These are phyloP conservation scores for Drosophila formosana DNA, from an alignment of 2,888 invertebrate genomes.

Conservation along the genomic window DNA sequence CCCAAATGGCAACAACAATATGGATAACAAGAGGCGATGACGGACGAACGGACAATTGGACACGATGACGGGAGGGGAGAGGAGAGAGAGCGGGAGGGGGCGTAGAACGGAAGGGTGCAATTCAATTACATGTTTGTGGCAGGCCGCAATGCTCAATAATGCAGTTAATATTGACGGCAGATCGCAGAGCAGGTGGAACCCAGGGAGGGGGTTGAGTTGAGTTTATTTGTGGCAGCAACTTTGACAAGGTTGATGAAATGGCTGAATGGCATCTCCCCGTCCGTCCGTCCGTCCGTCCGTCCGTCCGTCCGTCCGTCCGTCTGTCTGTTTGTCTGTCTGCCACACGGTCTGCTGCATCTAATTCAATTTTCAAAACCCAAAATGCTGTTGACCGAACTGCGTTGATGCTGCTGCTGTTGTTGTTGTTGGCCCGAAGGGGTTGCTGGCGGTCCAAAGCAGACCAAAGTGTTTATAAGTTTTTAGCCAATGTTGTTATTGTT, in stretches of 20 bases:
- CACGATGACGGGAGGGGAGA: slow-evolving; percentile 22
- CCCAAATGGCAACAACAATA: slow-evolving; percentile 42
- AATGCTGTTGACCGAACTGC: slow-evolving; percentile 79
- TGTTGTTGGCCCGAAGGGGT: slow-evolving; percentile 53
- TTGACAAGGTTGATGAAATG: slow-evolving; percentile 62
- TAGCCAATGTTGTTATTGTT: slow-evolving; percentile 55
- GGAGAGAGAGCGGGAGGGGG: neutral
- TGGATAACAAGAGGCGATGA: slow-evolving; percentile 55
- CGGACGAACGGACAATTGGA: slow-evolving; percentile 46
- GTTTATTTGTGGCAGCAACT: slow-evolving; percentile 7
- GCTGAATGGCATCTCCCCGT: slow-evolving; percentile 22
- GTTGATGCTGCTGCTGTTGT: slow-evolving; percentile 47
- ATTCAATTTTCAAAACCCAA: slow-evolving; percentile 80
- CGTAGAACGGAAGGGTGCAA: slow-evolving; percentile 69
- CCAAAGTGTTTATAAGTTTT: slow-evolving; percentile 78
- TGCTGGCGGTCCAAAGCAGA: slow-evolving; percentile 24
- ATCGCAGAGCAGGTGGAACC: slow-evolving; percentile 12
- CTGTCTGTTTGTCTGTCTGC: slow-evolving; percentile 41
- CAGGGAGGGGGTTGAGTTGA: neutral
- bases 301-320: slow-evolving; percentile 5
- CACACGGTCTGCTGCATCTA: slow-evolving; percentile 80
- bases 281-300: neutral
- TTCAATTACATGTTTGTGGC: slow-evolving; percentile 80
- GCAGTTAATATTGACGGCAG: slow-evolving; percentile 76
- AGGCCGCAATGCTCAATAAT: slow-evolving; percentile 80